A percentile compares a stretch with the other conserved stretches of the same genome.
phyloP scores from a whole-genome alignment of 2,888 invertebrate species.

The Drosophila glabriapex region DNA sequence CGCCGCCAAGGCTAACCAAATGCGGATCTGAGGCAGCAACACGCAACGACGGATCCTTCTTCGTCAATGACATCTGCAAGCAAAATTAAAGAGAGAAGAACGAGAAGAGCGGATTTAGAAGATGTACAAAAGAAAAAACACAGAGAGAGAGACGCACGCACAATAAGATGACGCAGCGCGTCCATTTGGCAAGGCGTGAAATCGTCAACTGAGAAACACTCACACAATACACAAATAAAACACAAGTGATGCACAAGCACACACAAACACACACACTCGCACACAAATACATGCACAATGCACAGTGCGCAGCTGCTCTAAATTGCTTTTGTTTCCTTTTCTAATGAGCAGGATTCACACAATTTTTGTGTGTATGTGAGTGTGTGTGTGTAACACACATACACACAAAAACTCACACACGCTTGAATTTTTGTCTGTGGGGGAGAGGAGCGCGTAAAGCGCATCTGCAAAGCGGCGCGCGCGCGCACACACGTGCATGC shows the following conservation, averaged over 20 bases:
- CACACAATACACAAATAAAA: constrained; percentile 17
- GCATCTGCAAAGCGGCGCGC: constrained; percentile 3
- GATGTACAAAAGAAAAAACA: constrained; percentile 3
- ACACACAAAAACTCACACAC: neutral
- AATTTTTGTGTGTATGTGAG: neutral
- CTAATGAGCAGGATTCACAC: constrained; percentile 42
- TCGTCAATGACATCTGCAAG: constrained; percentile 85
- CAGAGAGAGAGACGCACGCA: neutral
- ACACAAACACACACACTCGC: neutral
- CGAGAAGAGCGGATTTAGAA: constrained; percentile 17
- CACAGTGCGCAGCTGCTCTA: constrained; percentile 52
- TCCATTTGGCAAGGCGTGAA: constrained; percentile 61
- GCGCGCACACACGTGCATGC: neutral
- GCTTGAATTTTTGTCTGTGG: neutral
- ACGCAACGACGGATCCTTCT: constrained; percentile 86
- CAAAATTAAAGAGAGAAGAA: constrained; percentile 27
- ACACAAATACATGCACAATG: constrained; percentile 15
- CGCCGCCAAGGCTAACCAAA: constrained; percentile 95
- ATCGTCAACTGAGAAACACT: constrained; percentile 54
- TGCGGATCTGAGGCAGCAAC: constrained; percentile 94
- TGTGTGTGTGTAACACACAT: neutral
- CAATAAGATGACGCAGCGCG: constrained; percentile 38
- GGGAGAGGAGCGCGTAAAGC: neutral
- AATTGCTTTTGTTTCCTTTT: constrained; percentile 49
- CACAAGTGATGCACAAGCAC: neutral